These are phyloP conservation scores for Myotis daubentonii DNA, from an alignment of 2,797 vertebrate species.

Conservation along the genomic window DNA sequence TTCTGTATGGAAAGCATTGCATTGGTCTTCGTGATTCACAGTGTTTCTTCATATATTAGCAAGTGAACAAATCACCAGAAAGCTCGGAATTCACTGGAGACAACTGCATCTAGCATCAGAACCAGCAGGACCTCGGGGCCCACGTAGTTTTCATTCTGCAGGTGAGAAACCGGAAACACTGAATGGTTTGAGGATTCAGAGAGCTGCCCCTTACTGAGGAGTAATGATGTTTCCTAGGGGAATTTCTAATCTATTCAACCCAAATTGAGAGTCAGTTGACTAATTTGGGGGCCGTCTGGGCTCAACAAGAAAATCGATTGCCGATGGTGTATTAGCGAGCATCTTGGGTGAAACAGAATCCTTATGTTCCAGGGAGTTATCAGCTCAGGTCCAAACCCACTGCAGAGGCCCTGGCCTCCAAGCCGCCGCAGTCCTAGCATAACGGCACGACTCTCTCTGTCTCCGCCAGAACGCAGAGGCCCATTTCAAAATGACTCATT, in stretches of 20 bases:
- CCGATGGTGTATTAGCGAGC: slow-evolving; percentile 20
- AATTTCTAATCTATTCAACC: not conserved
- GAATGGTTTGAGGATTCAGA: not conserved
- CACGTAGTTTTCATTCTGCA: not conserved
- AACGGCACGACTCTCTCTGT: not conserved
- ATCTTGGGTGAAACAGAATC: slow-evolving; percentile 40
- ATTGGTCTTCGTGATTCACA: not conserved
- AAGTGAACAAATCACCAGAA: slow-evolving; percentile 11
- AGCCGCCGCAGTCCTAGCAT: not conserved
- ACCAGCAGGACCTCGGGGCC: not conserved
- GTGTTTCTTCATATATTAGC: not conserved
- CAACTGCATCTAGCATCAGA: not conserved
- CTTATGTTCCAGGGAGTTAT: slow-evolving; percentile 22
- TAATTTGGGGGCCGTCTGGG: slow-evolving; percentile 21
- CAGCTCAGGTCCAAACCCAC: slow-evolving; percentile 10
- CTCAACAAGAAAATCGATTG: slow-evolving; percentile 59
- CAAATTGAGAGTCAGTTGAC: slow-evolving; percentile 41
- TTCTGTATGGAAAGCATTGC: not conserved
- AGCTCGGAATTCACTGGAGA: not conserved
- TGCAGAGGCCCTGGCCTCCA: not conserved
- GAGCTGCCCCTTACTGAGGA: not conserved
- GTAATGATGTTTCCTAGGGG: not conserved
- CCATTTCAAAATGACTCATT: not conserved
- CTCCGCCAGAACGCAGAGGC: not conserved
- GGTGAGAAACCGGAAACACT: not conserved